Evolutionary conservation across 2,113 vertebrate genomes (phyloP).

Genomic region (Corydoras sp.): DNA sequence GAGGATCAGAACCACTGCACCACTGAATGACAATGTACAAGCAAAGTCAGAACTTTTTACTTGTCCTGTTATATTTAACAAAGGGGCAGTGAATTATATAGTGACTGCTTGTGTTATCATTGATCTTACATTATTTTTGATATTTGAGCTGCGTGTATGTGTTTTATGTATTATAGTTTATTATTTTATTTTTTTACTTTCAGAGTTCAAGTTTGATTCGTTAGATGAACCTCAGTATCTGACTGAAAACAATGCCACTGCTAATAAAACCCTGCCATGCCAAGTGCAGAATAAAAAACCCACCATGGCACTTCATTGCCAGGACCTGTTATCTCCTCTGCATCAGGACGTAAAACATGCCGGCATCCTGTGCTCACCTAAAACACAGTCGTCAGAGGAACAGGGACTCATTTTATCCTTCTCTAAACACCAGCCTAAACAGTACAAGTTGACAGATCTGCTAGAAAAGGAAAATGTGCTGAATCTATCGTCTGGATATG

Average conservation of each 20-base stretch:
- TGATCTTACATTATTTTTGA: not conserved
- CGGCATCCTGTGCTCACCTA: not conserved
- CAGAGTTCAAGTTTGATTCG: constrained; percentile 19
- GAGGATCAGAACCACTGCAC: no score
- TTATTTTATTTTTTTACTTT: not conserved
- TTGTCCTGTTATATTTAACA: no score
- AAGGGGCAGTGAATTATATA: no score
- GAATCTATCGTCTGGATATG: no score
- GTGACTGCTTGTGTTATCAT: no score
- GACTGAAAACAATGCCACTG: not conserved
- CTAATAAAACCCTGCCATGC: not conserved
- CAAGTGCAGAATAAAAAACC: not conserved
- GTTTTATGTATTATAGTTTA: not conserved
- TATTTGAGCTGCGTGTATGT: not conserved
- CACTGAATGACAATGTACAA: no score
- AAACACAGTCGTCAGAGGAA: not conserved
- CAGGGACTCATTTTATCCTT: not conserved
- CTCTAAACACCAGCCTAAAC: not conserved
- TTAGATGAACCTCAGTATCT: not conserved
- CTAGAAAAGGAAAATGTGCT: no score
- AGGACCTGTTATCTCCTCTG: no score
- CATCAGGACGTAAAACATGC: no score
- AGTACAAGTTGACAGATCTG: no score
- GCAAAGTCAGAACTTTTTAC: no score
- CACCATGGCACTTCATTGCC: not conserved